Conservation (phyloP, 2,113 vertebrate species). For the Bagarius yarrelli region DNA sequence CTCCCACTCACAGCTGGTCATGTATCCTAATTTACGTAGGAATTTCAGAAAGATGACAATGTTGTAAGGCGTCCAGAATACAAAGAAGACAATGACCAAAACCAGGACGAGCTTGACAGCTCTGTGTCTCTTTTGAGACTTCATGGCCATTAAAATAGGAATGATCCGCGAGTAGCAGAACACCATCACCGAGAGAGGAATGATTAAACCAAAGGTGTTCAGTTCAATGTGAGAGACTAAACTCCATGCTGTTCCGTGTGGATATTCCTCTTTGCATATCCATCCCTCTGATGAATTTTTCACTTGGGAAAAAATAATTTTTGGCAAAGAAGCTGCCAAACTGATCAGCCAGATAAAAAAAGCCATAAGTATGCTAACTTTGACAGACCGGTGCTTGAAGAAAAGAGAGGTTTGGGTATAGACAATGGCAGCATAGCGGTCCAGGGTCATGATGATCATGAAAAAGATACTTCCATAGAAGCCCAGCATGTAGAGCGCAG, state of each 20-base stretch:
- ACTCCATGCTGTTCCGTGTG: slow-evolving; percentile 55
- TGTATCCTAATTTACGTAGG: not conserved
- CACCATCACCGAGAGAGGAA: slow-evolving; percentile 75
- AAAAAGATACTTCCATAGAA: slow-evolving; percentile 85
- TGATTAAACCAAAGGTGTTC: slow-evolving; percentile 77
- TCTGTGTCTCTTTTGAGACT: slow-evolving; percentile 73
- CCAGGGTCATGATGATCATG: slow-evolving; percentile 82
- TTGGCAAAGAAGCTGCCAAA: slow-evolving; percentile 66
- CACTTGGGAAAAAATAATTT: slow-evolving; percentile 65
- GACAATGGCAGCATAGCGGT: slow-evolving; percentile 82
- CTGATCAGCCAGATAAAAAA: slow-evolving; percentile 64
- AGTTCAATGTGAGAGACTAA: slow-evolving; percentile 63
- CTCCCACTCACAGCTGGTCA: not conserved
- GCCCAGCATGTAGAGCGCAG: slow-evolving; percentile 68
- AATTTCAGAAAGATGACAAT: slow-evolving; percentile 56
- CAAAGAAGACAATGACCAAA: slow-evolving; percentile 74
- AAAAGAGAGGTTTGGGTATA: slow-evolving; percentile 59
- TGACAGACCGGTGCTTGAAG: slow-evolving; percentile 64
- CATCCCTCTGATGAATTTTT: not conserved
- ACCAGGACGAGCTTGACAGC: slow-evolving; percentile 76
- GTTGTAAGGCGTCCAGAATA: slow-evolving; percentile 84
- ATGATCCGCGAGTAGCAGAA: slow-evolving; percentile 80
- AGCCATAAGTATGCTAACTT: slow-evolving; percentile 56
- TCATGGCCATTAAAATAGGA: slow-evolving; percentile 71
- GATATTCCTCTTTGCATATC: slow-evolving; percentile 57